These are phyloP conservation scores for Apolygus lucorum DNA, from an alignment of 1,140 invertebrate genomes.

Conservation along the genomic window DNA sequence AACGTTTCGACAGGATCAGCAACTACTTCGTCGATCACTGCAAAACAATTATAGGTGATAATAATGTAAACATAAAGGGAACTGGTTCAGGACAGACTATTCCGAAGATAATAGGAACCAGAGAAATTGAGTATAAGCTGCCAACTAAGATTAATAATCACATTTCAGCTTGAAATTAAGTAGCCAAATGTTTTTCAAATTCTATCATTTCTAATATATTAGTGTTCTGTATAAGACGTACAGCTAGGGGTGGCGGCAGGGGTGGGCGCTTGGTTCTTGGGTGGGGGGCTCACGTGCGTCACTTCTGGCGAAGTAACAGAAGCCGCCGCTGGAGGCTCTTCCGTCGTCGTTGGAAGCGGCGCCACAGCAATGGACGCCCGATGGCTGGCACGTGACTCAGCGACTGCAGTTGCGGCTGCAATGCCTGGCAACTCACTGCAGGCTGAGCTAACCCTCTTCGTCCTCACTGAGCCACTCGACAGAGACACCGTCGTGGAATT, in stretches of 20 bases:
- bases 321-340: slow-evolving; percentile 4
- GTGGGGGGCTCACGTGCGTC: slow-evolving; percentile 16
- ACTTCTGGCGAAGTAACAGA: slow-evolving; percentile 12
- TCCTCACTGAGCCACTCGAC: slow-evolving; percentile 22
- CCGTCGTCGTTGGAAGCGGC: background rate
- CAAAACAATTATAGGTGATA: slow-evolving; percentile 7
- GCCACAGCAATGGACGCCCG: slow-evolving; percentile 14
- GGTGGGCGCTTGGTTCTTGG: slow-evolving; percentile 7
- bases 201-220: too few species aligned
- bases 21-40: slow-evolving; percentile 49
- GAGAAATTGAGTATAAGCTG: too few species aligned
- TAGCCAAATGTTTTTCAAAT: too few species aligned
- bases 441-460: slow-evolving; percentile 21
- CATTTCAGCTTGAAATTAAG: too few species aligned
- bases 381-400: background rate
- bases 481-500: background rate
- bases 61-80: background rate
- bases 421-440: slow-evolving; percentile 6
- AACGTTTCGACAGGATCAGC: slow-evolving; percentile 73
- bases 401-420: background rate
- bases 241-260: background rate
- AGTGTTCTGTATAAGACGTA: too few species aligned
- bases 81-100: too few species aligned
- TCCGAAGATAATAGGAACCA: too few species aligned
- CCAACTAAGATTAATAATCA: too few species aligned